Conservation (phyloP, 1,140 invertebrate species). For the Brachionus rubens region DNA sequence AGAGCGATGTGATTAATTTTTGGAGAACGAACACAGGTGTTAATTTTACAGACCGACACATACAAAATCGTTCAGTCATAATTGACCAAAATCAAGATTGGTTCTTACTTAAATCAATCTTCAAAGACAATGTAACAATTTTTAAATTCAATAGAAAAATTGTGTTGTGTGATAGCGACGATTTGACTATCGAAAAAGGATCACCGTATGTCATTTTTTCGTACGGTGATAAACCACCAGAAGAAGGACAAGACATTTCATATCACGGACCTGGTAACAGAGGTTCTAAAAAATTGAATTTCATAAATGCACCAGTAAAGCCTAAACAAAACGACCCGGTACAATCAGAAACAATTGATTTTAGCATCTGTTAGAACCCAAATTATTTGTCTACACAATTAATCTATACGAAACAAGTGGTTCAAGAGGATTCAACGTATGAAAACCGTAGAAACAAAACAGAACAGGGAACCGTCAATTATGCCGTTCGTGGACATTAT, state of each 20-base stretch:
- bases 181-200: slow-evolving; percentile 29
- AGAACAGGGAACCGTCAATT: no score
- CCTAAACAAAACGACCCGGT: not conserved
- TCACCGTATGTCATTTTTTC: slow-evolving; percentile 23
- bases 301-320: not conserved
- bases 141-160: slow-evolving; percentile 37
- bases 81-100: slow-evolving; percentile 39
- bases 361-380: no score
- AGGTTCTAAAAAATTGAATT: slow-evolving; percentile 9
- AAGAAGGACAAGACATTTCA: slow-evolving; percentile 1
- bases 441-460: no score
- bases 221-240: not conserved
- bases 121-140: not conserved
- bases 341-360: slow-evolving; percentile 23
- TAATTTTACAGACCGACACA: slow-evolving; percentile 38
- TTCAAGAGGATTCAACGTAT: no score
- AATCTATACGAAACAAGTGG: no score
- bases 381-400: no score
- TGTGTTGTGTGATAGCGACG: not conserved
- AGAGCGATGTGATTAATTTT: slow-evolving; percentile 74
- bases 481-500: no score
- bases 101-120: not conserved
- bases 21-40: slow-evolving; percentile 67
- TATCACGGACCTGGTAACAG: not conserved
- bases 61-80: not conserved